A percentile compares a stretch with the other conserved stretches of the same genome.
Evolutionary conservation across 2,113 vertebrate species (phyloP).

Genomic region (Phalacrocorax carbo): DNA sequence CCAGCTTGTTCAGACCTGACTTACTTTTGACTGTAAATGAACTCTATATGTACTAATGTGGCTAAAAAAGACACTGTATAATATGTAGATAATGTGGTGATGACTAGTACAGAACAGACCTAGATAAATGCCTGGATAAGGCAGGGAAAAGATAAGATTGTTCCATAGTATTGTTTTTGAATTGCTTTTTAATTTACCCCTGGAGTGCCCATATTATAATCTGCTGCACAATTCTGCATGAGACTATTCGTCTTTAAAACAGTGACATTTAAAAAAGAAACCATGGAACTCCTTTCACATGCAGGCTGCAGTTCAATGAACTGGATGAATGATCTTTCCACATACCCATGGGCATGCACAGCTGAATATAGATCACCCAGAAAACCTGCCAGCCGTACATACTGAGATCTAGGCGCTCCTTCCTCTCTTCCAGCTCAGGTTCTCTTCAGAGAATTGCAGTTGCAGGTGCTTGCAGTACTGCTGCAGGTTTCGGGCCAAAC

Average conservation of each 20-base stretch:
- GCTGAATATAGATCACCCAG: slow-evolving; percentile 45
- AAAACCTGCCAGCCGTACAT: not conserved
- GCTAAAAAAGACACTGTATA: not conserved
- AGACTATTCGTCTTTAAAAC: slow-evolving; percentile 24
- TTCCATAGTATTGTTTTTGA: slow-evolving; percentile 3
- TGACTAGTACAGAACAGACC: not conserved
- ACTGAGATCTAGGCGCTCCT: not conserved
- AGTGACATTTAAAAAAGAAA: slow-evolving; percentile 19
- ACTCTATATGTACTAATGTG: not conserved
- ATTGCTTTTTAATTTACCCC: slow-evolving; percentile 52
- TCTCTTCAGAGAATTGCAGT: not conserved
- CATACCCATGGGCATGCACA: slow-evolving; percentile 17
- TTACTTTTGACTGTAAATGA: not conserved
- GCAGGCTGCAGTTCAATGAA: slow-evolving; percentile 47
- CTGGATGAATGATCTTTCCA: slow-evolving; percentile 54
- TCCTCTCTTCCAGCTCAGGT: not conserved
- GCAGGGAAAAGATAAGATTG: not conserved
- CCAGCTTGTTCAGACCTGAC: not conserved
- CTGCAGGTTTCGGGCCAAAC: not conserved
- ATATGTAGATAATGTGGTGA: not conserved
- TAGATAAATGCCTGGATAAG: slow-evolving; percentile 14
- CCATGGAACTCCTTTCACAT: not conserved
- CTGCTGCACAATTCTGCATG: not conserved
- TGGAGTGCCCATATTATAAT: not conserved
- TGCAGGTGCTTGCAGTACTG: not conserved